Base-by-base conservation (phyloP, 1,140 invertebrate genomes). In the Adelges cooleyi region DNA sequence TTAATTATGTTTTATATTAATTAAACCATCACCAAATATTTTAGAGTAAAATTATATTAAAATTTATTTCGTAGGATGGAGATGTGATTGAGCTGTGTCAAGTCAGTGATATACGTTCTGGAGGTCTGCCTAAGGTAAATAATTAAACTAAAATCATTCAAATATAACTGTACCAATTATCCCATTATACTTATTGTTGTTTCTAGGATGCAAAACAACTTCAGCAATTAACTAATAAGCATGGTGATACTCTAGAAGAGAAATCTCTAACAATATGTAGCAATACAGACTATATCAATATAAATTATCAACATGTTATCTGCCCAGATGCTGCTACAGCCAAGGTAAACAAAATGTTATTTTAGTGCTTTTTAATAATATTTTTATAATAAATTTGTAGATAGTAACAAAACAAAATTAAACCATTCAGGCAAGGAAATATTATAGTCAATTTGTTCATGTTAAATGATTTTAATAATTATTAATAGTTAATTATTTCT, bases 221-320 rank as follows among this genome's bases (percentile, higher is more conserved):
- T 52, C 82, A 83, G 71, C 92, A 92, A 72, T 77, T 98, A 65
- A 72, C 77, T 22, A 82, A 79, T 68, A 92, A 90, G 75, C 84
- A 91, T 73, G 87, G 86, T n/a, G 85, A 89, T 56, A 86, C 84
- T 68, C 73, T 98, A 42, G 95, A 99, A 72, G 91, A 95, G 50
- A 89, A 93, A 73, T 96, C 93, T 48, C 77, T 99, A n/a, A 97
- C 94, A 50, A 92, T 99, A 70, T 98, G 95, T 76, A 95, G 92
- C 74, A 95, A 95, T n/a, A 90, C 91, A 18, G 96, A 99, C 79
- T 92, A 99, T 75, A 98, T 99, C 71, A 98, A 97, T 77, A 95
- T 99, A 74, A 96, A 92, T 79, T 96, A 96, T 76, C 93, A 95
- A 70, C 93, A 97, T 77, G 86, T 99, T 69, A 88, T 99, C 38